phyloP scores from a whole-genome alignment of 1,140 invertebrate genomes.

The Agrilus planipennis region DNA sequence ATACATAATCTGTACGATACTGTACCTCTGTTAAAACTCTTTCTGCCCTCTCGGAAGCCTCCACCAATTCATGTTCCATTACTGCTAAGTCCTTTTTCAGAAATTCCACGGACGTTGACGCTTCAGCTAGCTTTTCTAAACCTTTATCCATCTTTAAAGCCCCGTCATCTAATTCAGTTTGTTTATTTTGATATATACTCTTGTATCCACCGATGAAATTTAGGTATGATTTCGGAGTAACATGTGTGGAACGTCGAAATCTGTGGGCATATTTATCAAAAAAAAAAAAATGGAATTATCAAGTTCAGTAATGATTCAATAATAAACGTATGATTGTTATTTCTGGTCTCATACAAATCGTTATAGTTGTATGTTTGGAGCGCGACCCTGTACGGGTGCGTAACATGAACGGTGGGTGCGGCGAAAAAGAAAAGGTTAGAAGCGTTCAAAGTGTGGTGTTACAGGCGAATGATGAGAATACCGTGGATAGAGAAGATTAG shows the following conservation, averaged over 20 bases:
- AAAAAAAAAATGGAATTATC: background rate
- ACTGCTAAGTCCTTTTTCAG: slow-evolving; percentile 84
- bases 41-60: slow-evolving; percentile 81
- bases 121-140: slow-evolving; percentile 85
- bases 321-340: too few relatives aligned
- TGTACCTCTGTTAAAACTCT: slow-evolving; percentile 70
- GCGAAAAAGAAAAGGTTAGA: too few relatives aligned
- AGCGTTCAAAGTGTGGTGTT: too few relatives aligned
- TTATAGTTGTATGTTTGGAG: too few relatives aligned
- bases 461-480: too few relatives aligned
- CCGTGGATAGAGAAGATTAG: too few relatives aligned
- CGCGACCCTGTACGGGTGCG: too few relatives aligned
- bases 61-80: slow-evolving; percentile 86
- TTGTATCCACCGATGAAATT: slow-evolving; percentile 95
- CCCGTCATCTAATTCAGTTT: slow-evolving; percentile 78
- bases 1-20: background rate
- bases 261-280: slow-evolving; percentile 26
- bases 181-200: slow-evolving; percentile 80
- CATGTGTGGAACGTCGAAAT: slow-evolving; percentile 85
- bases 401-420: too few relatives aligned
- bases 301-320: too few relatives aligned
- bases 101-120: slow-evolving; percentile 79
- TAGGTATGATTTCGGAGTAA: slow-evolving; percentile 93
- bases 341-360: too few relatives aligned
- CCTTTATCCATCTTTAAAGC: slow-evolving; percentile 90